A percentile compares a stretch with the other conserved stretches of the same genome.
These are phyloP conservation scores for Gambusia holbrooki DNA, from an alignment of 2,113 vertebrate species.

Conservation along the genomic window DNA sequence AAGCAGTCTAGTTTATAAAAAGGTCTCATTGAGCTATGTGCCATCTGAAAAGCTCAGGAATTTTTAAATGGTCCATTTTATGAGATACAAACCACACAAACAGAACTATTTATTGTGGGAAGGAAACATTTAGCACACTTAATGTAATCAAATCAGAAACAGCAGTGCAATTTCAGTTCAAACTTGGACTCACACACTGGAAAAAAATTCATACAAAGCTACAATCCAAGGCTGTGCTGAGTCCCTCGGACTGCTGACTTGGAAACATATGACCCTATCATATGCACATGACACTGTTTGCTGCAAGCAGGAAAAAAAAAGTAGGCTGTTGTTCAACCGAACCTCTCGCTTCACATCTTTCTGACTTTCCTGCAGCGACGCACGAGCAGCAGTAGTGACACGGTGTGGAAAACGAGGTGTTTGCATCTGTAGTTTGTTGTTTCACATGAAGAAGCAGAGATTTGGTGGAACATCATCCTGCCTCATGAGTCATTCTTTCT, in stretches of 20 bases:
- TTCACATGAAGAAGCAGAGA: conserved; percentile 6
- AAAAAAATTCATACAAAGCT: conserved; percentile 33
- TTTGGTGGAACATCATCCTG: conserved; percentile 5
- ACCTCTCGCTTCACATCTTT: conserved; percentile 31
- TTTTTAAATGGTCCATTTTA: conserved; percentile 1
- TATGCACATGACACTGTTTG: conserved; percentile 75
- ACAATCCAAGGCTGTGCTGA: conserved; percentile 36
- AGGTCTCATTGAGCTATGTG: not conserved
- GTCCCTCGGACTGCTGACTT: conserved; percentile 47
- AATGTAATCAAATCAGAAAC: conserved; percentile 11
- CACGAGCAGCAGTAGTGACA: not conserved
- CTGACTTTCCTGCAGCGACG: conserved; percentile 17
- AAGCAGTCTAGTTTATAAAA: conserved; percentile 9
- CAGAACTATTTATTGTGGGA: not conserved
- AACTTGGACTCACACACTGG: not conserved
- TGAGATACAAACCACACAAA: conserved; percentile 15
- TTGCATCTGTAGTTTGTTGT: not conserved
- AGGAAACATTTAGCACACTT: not conserved
- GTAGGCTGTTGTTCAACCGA: conserved; percentile 68
- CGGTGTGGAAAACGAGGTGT: not conserved
- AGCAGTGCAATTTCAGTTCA: not conserved
- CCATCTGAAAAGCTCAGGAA: not conserved
- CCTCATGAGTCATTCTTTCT: conserved; percentile 18
- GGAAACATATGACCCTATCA: conserved; percentile 73
- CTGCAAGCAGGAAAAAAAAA: conserved; percentile 49